Conservation (phyloP, 2,113 vertebrate genomes). For the Phaethornis superciliosus region DNA sequence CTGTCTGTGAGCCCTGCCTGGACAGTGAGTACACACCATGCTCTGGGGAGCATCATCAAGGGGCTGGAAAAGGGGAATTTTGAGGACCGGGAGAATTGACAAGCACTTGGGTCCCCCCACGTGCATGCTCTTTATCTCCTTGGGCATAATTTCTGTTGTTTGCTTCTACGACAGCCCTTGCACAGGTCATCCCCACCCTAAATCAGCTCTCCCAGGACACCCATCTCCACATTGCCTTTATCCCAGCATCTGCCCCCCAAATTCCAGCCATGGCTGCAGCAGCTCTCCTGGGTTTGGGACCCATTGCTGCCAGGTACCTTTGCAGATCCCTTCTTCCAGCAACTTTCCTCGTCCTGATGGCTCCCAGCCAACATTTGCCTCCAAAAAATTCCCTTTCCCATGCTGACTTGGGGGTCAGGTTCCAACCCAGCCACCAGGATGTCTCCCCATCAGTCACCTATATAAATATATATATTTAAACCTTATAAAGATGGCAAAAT, state of each 20-base stretch:
- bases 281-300: neutral
- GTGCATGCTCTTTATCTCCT: neutral
- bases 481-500: neutral
- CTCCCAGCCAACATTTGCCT: neutral
- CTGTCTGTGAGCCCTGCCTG: conserved; percentile 87
- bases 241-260: neutral
- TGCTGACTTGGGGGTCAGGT: accelerated
- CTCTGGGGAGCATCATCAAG: accelerated
- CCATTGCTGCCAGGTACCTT: accelerated
- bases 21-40: conserved; percentile 88
- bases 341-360: accelerated
- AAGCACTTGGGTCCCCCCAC: accelerated
- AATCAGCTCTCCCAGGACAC: accelerated
- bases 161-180: neutral
- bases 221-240: accelerated
- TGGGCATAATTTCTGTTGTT: neutral
- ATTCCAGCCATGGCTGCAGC: neutral
- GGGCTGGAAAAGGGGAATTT: accelerated
- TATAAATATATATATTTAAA: neutral
- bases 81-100: accelerated
- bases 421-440: accelerated
- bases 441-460: neutral
- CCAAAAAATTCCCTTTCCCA: neutral
- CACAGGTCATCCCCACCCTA: accelerated
- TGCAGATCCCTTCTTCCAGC: neutral